phyloP scores from a whole-genome alignment of 2,113 vertebrate species.

The Bostrychus sinensis region DNA sequence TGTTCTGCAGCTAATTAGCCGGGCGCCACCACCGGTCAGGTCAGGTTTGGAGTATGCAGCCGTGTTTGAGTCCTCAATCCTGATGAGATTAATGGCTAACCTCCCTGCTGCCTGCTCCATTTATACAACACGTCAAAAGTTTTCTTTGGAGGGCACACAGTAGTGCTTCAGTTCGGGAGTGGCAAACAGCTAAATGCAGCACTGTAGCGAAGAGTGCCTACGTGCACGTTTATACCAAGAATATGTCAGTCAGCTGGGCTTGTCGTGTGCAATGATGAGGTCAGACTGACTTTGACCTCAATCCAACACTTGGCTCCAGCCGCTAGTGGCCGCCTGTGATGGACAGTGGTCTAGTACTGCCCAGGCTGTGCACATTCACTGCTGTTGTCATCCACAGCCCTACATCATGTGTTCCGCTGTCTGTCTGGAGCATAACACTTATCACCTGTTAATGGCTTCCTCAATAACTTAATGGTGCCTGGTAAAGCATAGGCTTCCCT shows the following conservation, averaged over 20 bases:
- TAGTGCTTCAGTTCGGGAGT: conserved; percentile 62
- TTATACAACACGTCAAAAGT: conserved; percentile 53
- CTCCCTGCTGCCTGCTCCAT: conserved; percentile 57
- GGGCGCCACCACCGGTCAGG: conserved; percentile 46
- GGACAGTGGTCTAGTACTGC: conserved; percentile 29
- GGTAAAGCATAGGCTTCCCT: background rate
- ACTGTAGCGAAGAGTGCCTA: conserved; percentile 45
- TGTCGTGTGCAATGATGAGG: conserved; percentile 32
- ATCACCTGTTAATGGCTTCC: conserved; percentile 10
- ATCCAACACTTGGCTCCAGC: conserved; percentile 25
- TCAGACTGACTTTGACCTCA: conserved; percentile 56
- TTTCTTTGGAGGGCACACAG: conserved; percentile 67
- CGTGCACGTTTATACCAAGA: conserved; percentile 38
- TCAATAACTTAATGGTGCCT: conserved; percentile 33
- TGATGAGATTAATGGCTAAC: conserved; percentile 72
- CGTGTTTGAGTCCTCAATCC: conserved; percentile 50
- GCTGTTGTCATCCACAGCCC: conserved; percentile 13
- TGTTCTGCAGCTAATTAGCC: conserved; percentile 44
- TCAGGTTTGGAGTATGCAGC: conserved; percentile 37
- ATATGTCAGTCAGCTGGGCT: conserved; percentile 33
- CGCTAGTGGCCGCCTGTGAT: background rate
- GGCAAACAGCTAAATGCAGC: conserved; percentile 48
- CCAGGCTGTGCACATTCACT: conserved; percentile 17
- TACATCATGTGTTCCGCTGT: conserved; percentile 29
- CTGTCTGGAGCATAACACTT: conserved; percentile 22